Conservation (phyloP, 2,888 invertebrate genomes). For the Drosophila pseudotalamancana region DNA sequence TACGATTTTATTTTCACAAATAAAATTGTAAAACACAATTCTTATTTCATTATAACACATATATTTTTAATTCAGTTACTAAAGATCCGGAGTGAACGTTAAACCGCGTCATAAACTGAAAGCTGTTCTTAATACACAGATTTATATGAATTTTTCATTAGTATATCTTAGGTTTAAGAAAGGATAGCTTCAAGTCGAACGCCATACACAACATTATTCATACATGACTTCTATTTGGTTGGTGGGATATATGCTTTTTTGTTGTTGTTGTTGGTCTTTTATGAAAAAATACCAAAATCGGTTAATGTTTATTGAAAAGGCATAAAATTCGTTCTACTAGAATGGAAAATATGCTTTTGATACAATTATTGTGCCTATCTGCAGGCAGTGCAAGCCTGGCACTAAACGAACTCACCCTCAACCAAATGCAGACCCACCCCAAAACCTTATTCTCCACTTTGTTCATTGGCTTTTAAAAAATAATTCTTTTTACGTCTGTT, state of each 20-base stretch:
- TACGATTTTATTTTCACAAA: too few relatives aligned
- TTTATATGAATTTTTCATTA: too few relatives aligned
- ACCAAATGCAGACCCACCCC: slow-evolving; percentile 35
- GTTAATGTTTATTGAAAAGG: slow-evolving; percentile 85
- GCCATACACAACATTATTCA: background rate
- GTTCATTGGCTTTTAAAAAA: slow-evolving; percentile 39
- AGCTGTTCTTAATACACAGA: too few relatives aligned
- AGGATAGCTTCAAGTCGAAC: slow-evolving; percentile 8
- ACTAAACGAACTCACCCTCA: slow-evolving; percentile 50
- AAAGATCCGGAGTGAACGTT: too few relatives aligned
- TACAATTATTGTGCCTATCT: slow-evolving; percentile 82
- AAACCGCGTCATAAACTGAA: too few relatives aligned
- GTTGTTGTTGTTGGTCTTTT: slow-evolving; percentile 53
- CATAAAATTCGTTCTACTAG: slow-evolving; percentile 85
- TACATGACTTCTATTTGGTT: slow-evolving; percentile 36
- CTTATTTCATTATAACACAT: too few relatives aligned
- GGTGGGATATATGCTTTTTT: slow-evolving; percentile 17
- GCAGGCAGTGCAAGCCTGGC: slow-evolving; percentile 61
- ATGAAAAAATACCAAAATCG: slow-evolving; percentile 83
- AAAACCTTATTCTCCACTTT: slow-evolving; percentile 34
- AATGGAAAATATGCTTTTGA: slow-evolving; percentile 85
- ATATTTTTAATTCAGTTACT: too few relatives aligned
- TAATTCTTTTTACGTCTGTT: slow-evolving; percentile 49
- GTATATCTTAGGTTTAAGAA: too few relatives aligned
- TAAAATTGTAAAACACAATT: too few relatives aligned